Base-by-base conservation (phyloP, 64 coral and sea anemone species). In the Stichodactyla helianthus region DNA sequence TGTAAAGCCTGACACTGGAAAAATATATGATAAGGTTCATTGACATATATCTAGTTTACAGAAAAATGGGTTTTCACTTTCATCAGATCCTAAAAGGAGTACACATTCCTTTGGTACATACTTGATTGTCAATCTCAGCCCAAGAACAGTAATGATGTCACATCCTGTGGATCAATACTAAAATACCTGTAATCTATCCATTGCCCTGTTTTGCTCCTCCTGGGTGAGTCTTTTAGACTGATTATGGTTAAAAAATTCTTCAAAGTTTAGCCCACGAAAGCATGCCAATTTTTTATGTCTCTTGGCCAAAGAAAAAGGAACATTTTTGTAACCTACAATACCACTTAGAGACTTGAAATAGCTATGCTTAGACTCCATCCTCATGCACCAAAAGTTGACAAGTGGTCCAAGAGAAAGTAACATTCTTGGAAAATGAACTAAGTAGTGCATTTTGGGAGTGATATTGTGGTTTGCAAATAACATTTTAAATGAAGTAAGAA, bases 371-470 rank as follows among this genome's bases (percentile, higher is more conserved):
- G 76, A 82, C 11, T 92, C 85, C 52, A 92, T 80, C 13, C 77
- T 82, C 85, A 92, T 87, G 5, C 84, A 86, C 90, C 85, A 92
- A 23, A 92, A 86, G 52, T 87, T 82, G 11, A 92, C 68, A 9
- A 92, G 85, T 25, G 90, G 90, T 6, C 90, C 90, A 50, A 92
- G 59, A 82, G 77, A 79, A 27, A 92, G 60, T 31, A 92, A 84
- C 16, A 92, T 51, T 87, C 64, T 79, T 26, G 90, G 90, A 56
- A 92, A 87, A 58, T 92, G 90, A 20, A 87, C 85, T 35, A 92
- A 79, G 76, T 92, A 92, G 50, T 92, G 90, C 52, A 84, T 63
- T 71, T 92, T 92, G 1, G 90, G 90, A 20, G 85, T 92, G 27
- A 92, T 64, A 63, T 64, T 86, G 19, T 68, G 62, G 16, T 65